Evolutionary conservation across 30 jellyfish, hydroid and myxozoan species (phyloP), one percentile per base, ranked within the genome.

Genomic region (Cassiopea andromeda): DNA sequence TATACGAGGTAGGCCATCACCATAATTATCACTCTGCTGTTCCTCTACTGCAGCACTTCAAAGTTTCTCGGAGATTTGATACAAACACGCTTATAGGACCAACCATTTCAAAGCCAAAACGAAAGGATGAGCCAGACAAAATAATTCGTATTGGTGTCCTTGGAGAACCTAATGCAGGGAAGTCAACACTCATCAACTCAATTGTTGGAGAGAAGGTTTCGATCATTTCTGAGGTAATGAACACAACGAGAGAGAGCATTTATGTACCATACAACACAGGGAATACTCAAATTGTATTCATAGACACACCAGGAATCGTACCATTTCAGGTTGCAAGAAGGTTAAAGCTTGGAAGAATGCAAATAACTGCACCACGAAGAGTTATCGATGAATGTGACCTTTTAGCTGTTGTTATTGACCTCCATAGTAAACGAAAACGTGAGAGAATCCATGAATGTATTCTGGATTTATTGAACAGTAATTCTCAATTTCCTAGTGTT

Each of bases 91-190:
- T 70, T 43, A 70, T 70, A 70, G 79, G 79, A n/a, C 79, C 79
- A 8, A 15, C 54, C 2, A 6, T 1, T 2, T 7, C 49, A 19
- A 43, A 70, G 38, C 57, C 79, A 27, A 54, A 75, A 43, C 69
- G 71, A 15, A n/a, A 70, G 16, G 46, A 15, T n/a, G 87, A 77
- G 93, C 93, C 94, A 71, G 78, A 44, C 45, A 94, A 85, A 75
- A 69, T 90, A 15, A 57, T 96, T 47, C 85, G 89, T 12, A 92
- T 92, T 8, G 98, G 98, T 2, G 75, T 96, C 7, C n/a, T 96
- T 2, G 99, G 99, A 16, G 90, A 80, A 61, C 98, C 99, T 17
- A 96, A 96, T 87, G 92, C 98, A 45, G 99, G 99, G 46, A 96
- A 96, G 61, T 96, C 99, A 57, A 84, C 99, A 13, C 77, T 96